Base-by-base conservation (phyloP, 2,888 invertebrate genomes). In the Synanthedon tipuliformis region DNA sequence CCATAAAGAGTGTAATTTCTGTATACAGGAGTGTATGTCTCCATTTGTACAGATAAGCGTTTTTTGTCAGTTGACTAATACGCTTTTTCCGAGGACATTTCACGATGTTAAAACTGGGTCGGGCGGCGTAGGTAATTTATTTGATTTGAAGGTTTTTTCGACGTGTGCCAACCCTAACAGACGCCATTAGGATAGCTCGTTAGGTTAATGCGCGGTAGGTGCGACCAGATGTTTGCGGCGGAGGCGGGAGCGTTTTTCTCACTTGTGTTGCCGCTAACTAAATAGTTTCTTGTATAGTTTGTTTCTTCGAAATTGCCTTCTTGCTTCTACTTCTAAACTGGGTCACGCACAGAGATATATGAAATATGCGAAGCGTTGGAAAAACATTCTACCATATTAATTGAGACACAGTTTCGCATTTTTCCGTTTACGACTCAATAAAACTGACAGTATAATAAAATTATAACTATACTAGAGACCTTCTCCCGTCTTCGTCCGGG, bases 131-230 rank as follows among this genome's bases (percentile, higher is more conserved):
- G 48, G 77, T 81, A 76, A 83, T 81, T 78, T 81, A 79, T 85
- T 76, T 76, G 74, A 80, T 82, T 80, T 75, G 68, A 63, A 70
- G 72, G 70, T 81, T 81, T 82, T 83, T 78, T 67, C 59, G 61
- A 56, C 59, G 66, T 62, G 71, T 57, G 68, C 72, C 71, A 75
- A 64, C 77, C 81, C 77, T 79, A 75, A 73, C 75, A 73, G 62
- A 67, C 65, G 77, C 84, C 83, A 85, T 86, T 85, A 86, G 78
- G 78, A 71, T 71, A 71, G 79, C 84, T 86, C 86, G 85, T 86
- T 86, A 85, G 78, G 75, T 77, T 81, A 85, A 85, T 83, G 83
- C 77, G 76, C 69, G 76, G 72, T 69, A 77, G 79, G 82, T 77
- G 74, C 67, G 75, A 75, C 76, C 85, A 85, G 83, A 72, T 85